Evolutionary conservation across 2,888 invertebrate genomes (phyloP).

Genomic region (Drosophila siamana): DNA sequence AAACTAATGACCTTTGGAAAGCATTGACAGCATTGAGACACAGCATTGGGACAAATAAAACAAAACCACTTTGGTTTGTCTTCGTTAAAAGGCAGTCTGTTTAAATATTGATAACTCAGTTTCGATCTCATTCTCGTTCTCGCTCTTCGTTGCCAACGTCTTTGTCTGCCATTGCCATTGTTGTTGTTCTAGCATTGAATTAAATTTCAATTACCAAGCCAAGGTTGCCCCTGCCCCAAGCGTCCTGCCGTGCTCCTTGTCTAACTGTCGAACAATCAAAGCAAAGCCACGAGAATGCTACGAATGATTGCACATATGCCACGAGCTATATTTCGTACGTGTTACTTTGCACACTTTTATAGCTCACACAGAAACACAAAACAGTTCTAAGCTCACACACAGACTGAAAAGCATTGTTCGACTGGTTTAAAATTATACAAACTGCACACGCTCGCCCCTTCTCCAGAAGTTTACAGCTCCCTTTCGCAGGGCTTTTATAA

Average conservation of each 20-base stretch:
- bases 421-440: conserved; percentile 52
- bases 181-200: conserved; percentile 36
- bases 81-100: conserved; percentile 52
- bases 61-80: conserved; percentile 29
- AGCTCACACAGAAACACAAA: conserved; percentile 5
- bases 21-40: conserved; percentile 37
- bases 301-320: conserved; percentile 71
- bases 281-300: conserved; percentile 30
- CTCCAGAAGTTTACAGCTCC: too few relatives aligned
- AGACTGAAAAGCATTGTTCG: conserved; percentile 41
- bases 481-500: conserved; percentile 45
- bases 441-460: conserved; percentile 21
- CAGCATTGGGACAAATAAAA: conserved; percentile 37
- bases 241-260: neutral
- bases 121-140: conserved; percentile 1
- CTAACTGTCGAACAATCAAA: conserved; percentile 40
- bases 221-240: conserved; percentile 5
- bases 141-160: conserved; percentile 1
- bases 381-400: conserved; percentile 17
- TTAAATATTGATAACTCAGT: conserved; percentile 65
- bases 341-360: conserved; percentile 68
- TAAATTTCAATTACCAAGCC: conserved; percentile 61
- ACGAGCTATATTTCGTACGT: conserved; percentile 67
- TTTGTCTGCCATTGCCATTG: conserved; percentile 14
- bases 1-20: conserved; percentile 34